Evolutionary conservation across 1,140 invertebrate species (phyloP).

Genomic region (Myzus persicae): DNA sequence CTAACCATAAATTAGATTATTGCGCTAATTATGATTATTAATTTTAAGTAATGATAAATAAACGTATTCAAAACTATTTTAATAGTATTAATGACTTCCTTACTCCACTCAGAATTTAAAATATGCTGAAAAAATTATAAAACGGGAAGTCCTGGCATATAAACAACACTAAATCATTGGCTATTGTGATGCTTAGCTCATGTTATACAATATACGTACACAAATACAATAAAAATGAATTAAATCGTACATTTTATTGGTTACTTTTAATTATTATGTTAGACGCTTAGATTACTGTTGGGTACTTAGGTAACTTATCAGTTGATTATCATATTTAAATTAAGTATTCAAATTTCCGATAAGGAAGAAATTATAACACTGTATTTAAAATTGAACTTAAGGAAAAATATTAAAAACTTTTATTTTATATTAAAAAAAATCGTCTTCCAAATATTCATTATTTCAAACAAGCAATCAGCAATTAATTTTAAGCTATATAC

Average conservation of each 20-base stretch:
- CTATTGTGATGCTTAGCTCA: background rate
- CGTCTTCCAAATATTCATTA: too few species aligned
- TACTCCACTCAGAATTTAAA: background rate
- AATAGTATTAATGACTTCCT: background rate
- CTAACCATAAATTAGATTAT: background rate
- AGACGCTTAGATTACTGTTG: too few species aligned
- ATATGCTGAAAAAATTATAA: constrained; percentile 19
- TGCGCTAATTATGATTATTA: background rate
- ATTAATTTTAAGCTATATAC: too few species aligned
- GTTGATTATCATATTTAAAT: background rate
- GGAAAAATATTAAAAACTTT: too few species aligned
- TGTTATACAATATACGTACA: background rate
- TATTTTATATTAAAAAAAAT: too few species aligned
- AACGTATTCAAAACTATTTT: background rate
- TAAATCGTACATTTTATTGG: background rate
- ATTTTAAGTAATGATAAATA: background rate
- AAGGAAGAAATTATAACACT: background rate
- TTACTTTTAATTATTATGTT: background rate
- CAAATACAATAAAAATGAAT: background rate
- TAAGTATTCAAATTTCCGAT: background rate
- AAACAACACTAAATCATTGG: constrained; percentile 31
- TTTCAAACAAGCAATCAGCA: too few species aligned
- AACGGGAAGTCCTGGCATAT: constrained; percentile 42
- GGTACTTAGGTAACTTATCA: background rate
- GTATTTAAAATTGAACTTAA: background rate